Evolutionary conservation across 1,140 invertebrate genomes (phyloP), one percentile per base, ranked within the genome.

Genomic region (Pseudomyrmex sp.): DNA sequence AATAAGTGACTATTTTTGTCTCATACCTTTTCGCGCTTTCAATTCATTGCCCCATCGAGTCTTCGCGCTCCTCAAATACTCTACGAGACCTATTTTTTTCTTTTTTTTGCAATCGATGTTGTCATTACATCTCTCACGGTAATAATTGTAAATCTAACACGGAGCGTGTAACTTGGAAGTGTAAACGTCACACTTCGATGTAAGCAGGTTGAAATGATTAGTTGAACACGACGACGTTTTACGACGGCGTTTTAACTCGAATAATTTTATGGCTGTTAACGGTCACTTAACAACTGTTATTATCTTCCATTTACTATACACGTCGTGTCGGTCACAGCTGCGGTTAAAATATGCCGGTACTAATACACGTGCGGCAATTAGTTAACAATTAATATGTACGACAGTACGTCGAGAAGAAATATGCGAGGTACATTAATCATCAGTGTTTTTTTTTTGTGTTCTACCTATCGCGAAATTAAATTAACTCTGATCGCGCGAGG

Each of bases 261-360:
- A 80, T 80, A 80, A 70, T 80, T 80, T 80, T 80, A 80, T 80
- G 76, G 23, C 20, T 50, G 66, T 80, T 80, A 80, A 80, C 66
- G 54, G 66, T 20, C 54, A 61, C 23, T 79, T 80, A 80, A 80
- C 76, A 80, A 80, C 54, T 80, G 66, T 80, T 80, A 80, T 80
- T 80, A 80, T 80, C 65, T 80, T 80, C 76, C 20, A 80, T 80
- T 65, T 73, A 72, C 52, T 62, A 56, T 20, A 70, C 46, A 63
- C 63, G 65, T 74, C 59, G 70, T 74, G 56, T 73, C 46, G 46
- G 79, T 75, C 79, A 54, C 18, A 23, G 58, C 48, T 75, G 72
- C 80, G 72, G 80, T 74, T 76, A 76, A 63, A 62, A 82, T 74
- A 65, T 65, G 59, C 44, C 59, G 80, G 76, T 82, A 73, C 52